Evolutionary conservation across 1,140 invertebrate species (phyloP).

Genomic region (Drosophila albomicans): DNA sequence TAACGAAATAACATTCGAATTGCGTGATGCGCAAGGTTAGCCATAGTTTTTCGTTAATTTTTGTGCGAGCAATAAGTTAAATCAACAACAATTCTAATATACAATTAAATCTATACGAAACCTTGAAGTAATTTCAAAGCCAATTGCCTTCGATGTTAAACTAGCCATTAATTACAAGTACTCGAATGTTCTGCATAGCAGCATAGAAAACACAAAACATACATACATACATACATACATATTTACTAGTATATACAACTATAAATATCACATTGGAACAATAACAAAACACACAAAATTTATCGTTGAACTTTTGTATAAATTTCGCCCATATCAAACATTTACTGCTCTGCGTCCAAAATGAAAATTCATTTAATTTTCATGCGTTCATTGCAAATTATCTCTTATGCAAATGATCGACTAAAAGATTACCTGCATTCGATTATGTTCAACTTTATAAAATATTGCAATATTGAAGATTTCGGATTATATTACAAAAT

Average conservation of each 20-base stretch:
- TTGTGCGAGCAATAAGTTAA: conserved; percentile 2
- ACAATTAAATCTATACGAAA: conserved; percentile 2
- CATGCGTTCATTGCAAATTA: too few species aligned
- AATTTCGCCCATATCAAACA: neutral
- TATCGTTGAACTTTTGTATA: neutral
- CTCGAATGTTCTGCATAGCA: neutral
- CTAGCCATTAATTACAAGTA: conserved; percentile 9
- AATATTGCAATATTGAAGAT: too few species aligned
- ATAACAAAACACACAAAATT: conserved; percentile 1
- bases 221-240: neutral
- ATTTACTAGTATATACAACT: neutral
- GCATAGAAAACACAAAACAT: neutral
- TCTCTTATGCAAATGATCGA: too few species aligned
- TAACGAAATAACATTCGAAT: neutral
- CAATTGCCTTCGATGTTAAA: neutral
- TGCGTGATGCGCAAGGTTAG: conserved; percentile 20
- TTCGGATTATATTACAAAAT: too few species aligned
- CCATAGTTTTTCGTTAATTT: neutral
- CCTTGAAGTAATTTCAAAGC: conserved; percentile 26
- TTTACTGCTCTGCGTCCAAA: neutral
- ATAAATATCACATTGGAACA: neutral
- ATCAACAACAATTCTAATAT: conserved; percentile 2
- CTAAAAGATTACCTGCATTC: neutral
- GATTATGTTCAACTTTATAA: too few species aligned
- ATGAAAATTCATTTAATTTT: neutral